phyloP scores from a whole-genome alignment of 1,140 invertebrate species.

The Lethrus apterus region DNA sequence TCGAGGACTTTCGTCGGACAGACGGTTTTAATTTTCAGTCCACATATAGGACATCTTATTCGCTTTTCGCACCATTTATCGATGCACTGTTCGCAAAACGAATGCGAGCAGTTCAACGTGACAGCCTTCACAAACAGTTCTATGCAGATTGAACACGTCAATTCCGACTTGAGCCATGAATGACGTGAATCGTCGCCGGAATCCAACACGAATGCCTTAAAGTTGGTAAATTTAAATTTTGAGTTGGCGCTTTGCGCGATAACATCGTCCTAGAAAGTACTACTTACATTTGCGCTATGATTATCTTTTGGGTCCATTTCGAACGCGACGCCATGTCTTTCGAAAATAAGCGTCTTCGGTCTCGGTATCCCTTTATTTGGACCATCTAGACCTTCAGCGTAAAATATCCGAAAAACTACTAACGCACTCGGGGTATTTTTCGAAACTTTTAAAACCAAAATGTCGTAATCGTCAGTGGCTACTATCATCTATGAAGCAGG shows the following conservation, averaged over 20 bases:
- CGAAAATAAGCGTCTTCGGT: no score
- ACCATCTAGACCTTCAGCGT: no score
- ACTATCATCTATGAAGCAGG: no score
- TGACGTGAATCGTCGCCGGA: no score
- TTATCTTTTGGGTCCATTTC: no score
- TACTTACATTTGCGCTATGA: no score
- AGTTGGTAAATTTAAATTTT: background rate
- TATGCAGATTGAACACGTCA: constrained; percentile 70
- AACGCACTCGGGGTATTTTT: no score
- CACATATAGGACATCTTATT: constrained; percentile 66
- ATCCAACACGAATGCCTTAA: background rate
- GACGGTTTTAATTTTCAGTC: constrained; percentile 31
- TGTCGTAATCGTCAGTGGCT: no score
- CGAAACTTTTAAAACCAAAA: no score
- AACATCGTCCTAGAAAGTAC: background rate
- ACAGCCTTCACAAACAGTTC: constrained; percentile 66
- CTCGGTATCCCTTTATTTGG: no score
- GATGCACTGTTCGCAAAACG: constrained; percentile 71
- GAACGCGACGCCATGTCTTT: no score
- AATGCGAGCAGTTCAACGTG: constrained; percentile 68
- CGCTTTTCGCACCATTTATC: constrained; percentile 63
- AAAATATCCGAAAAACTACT: no score
- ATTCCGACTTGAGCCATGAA: constrained; percentile 66
- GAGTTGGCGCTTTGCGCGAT: background rate
- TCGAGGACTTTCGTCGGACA: constrained; percentile 27